Conservation (phyloP, 2,797 vertebrate genomes). For the Limosa lapponica region DNA sequence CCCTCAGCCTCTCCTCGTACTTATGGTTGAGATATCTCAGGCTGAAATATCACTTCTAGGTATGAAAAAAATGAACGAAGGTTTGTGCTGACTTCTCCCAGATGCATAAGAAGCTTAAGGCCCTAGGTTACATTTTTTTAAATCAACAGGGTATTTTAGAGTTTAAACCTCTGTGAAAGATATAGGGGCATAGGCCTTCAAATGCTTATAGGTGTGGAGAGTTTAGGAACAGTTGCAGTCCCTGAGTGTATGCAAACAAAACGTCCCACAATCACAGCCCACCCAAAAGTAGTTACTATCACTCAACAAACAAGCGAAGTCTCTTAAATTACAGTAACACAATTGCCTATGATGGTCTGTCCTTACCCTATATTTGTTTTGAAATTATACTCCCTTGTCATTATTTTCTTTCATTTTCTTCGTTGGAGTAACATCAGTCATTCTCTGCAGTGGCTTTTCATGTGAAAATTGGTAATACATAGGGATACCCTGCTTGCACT, state of each 20-base stretch:
- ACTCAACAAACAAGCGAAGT: not conserved
- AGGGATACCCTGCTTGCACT: not conserved
- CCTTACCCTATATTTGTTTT: not conserved
- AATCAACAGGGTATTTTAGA: not conserved
- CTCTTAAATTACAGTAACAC: not conserved
- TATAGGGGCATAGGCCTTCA: not conserved
- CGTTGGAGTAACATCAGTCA: not conserved
- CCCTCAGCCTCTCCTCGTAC: no score
- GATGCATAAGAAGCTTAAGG: not conserved
- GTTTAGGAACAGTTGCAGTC: not conserved
- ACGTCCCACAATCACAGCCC: not conserved
- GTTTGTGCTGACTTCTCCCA: not conserved
- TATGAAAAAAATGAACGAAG: not conserved
- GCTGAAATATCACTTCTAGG: not conserved
- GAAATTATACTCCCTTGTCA: not conserved
- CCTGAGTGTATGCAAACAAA: not conserved
- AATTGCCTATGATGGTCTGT: not conserved
- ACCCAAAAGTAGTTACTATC: not conserved
- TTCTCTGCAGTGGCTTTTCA: not conserved
- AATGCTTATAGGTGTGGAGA: not conserved
- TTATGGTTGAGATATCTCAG: not conserved
- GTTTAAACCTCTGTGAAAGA: not conserved
- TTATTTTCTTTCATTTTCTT: not conserved
- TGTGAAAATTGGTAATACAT: not conserved
- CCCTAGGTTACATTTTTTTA: not conserved